Percentiles rank a stretch among this genome's conserved stretches.
These are phyloP conservation scores for Shinisaurus crocodilurus DNA, from an alignment of 2,113 vertebrate species.

Conservation along the genomic window DNA sequence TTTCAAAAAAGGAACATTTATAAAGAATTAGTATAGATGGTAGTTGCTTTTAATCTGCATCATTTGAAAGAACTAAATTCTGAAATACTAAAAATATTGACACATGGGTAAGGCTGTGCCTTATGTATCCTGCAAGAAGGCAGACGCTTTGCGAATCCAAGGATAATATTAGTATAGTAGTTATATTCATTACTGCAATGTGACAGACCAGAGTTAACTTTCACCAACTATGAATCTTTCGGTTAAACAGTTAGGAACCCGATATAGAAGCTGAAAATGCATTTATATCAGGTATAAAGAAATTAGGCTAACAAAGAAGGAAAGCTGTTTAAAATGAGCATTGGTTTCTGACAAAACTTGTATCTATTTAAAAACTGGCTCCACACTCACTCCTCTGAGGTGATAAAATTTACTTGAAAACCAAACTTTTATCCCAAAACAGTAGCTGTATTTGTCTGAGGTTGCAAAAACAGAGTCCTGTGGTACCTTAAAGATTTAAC, in stretches of 20 bases:
- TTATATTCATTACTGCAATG: conserved; percentile 32
- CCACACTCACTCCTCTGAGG: background rate
- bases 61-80: conserved; percentile 28
- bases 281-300: conserved; percentile 15
- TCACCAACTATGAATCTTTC: background rate
- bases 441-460: background rate
- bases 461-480: background rate
- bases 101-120: background rate
- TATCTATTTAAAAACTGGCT: conserved; percentile 42
- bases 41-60: conserved; percentile 22
- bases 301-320: background rate
- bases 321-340: conserved; percentile 13
- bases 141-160: conserved; percentile 15
- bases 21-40: background rate
- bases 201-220: background rate
- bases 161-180: conserved; percentile 37
- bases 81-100: background rate
- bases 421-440: background rate
- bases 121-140: conserved; percentile 35
- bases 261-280: background rate
- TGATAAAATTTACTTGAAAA: background rate
- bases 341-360: background rate
- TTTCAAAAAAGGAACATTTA: conserved; percentile 26
- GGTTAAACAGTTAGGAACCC: conserved; percentile 18
- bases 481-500: background rate